These are phyloP conservation scores for Lutjanus argentimaculatus DNA, from an alignment of 2,797 vertebrate species.

Conservation along the genomic window DNA sequence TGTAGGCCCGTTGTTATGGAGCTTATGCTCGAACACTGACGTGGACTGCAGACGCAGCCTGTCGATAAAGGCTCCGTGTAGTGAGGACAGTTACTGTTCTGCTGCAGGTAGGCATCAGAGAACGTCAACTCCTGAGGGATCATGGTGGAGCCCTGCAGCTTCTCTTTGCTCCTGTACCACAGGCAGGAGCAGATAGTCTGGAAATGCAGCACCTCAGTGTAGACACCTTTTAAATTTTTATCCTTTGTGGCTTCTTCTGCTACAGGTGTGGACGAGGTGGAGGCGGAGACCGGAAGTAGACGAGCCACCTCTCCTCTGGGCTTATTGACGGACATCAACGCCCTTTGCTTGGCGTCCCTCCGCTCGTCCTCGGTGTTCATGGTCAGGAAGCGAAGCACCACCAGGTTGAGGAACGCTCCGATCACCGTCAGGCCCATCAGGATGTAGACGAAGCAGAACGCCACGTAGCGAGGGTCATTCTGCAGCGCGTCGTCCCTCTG, in stretches of 20 bases:
- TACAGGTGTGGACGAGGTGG: conserved; percentile 64
- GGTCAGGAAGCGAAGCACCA: conserved; percentile 97
- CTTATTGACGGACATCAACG: conserved; percentile 85
- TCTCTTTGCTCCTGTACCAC: conserved; percentile 96
- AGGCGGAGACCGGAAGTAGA: conserved; percentile 69
- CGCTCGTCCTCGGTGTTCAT: conserved; percentile 97
- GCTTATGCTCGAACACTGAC: conserved; percentile 91
- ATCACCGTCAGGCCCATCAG: conserved; percentile 96
- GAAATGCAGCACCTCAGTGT: conserved; percentile 96
- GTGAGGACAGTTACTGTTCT: conserved; percentile 84
- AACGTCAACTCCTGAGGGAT: conserved; percentile 92
- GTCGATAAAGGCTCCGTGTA: conserved; percentile 87
- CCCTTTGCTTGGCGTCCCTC: conserved; percentile 91
- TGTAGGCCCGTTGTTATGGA: conserved; percentile 92
- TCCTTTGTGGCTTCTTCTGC: conserved; percentile 42
- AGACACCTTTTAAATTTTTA: conserved; percentile 89
- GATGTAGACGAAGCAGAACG: conserved; percentile 99
- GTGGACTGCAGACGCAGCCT: conserved; percentile 91
- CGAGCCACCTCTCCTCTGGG: conserved; percentile 72
- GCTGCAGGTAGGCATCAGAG: conserved; percentile 91
- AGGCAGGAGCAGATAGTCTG: conserved; percentile 98
- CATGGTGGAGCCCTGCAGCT: conserved; percentile 91
- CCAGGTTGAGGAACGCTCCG: conserved; percentile 97
- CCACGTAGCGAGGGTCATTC: conserved; percentile 95
- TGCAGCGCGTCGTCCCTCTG: conserved; percentile 96